Evolutionary conservation across 2,888 invertebrate genomes (phyloP), one percentile per base, ranked within the genome.

Genomic region (Bhutanitis thaidina): DNA sequence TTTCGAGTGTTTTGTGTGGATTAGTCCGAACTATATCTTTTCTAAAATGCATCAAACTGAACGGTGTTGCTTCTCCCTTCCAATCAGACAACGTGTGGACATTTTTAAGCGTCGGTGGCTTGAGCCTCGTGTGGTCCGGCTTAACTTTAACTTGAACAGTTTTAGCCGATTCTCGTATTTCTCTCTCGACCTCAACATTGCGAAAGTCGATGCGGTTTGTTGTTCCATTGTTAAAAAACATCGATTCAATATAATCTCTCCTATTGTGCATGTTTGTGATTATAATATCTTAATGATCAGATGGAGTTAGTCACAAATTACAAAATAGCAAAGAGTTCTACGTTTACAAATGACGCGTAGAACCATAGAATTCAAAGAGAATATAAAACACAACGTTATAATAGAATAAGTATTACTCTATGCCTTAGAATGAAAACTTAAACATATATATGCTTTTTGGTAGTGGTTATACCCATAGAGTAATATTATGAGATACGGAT

Each of bases 211-310:
- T 34, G 9, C 43, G n/a, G 13, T 43, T 34, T 1, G 43, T 43
- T 7, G 43, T 25, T 9, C 10, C 43, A 8, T 35, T 12, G 13
- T 43, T 32, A 20, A 57, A 60, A 7, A 60, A 37, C 55, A 60
- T 40, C 1, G 49, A 34, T 49, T 64, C 59, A 30, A 53, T 8
- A 49, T 39, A 27, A 16, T 52, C 41, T 41, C 27, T 20, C 48
- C 50, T 40, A 43, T 53, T 43, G 9, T 50, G 47, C 35, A 47
- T 49, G 20, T 20, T 20, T 20, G 20, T 20, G 20, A n/a, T n/a
- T n/a, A n/a, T n/a, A n/a, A n/a, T n/a, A n/a, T n/a, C n/a, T n/a
- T n/a, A n/a, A n/a, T n/a, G n/a, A n/a, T n/a, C n/a, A n/a, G n/a
- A n/a, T n/a, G n/a, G n/a, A n/a, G n/a, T n/a, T n/a, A n/a, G n/a